phyloP scores from a whole-genome alignment of 2,888 invertebrate species.

The Odontocolon sp. region DNA sequence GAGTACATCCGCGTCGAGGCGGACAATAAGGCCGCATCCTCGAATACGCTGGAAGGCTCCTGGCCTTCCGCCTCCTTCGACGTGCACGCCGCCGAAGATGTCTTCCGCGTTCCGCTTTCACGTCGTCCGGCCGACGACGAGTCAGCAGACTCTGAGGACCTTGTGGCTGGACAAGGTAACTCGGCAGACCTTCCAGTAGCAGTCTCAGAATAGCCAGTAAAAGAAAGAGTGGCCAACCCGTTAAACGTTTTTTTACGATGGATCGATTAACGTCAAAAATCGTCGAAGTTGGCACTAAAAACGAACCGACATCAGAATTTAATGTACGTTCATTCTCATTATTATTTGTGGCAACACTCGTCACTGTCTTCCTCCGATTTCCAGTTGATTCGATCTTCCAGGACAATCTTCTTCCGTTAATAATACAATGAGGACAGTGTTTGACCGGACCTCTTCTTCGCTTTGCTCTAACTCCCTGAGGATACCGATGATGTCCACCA shows the following conservation, averaged over 20 bases:
- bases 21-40: constrained; percentile 73
- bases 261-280: no score
- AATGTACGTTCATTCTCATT: no score
- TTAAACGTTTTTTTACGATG: not conserved
- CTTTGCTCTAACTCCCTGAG: not conserved
- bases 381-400: no score
- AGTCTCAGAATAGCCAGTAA: not conserved
- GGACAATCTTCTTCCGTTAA: no score
- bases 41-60: constrained; percentile 68
- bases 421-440: not conserved
- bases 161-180: not conserved
- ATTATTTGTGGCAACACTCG: no score
- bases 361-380: no score
- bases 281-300: no score
- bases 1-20: constrained; percentile 75
- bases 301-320: no score
- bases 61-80: constrained; percentile 66
- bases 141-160: not conserved
- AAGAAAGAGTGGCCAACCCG: not conserved
- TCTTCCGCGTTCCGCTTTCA: constrained; percentile 4
- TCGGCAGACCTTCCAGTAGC: not conserved
- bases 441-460: not conserved
- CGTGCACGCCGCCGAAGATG: constrained; percentile 6
- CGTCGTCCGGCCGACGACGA: constrained; percentile 12
- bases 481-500: not conserved